Base-by-base conservation (phyloP, 2,113 vertebrate genomes). In the crab-eating macaque (Macaca fascicularis) region DNA sequence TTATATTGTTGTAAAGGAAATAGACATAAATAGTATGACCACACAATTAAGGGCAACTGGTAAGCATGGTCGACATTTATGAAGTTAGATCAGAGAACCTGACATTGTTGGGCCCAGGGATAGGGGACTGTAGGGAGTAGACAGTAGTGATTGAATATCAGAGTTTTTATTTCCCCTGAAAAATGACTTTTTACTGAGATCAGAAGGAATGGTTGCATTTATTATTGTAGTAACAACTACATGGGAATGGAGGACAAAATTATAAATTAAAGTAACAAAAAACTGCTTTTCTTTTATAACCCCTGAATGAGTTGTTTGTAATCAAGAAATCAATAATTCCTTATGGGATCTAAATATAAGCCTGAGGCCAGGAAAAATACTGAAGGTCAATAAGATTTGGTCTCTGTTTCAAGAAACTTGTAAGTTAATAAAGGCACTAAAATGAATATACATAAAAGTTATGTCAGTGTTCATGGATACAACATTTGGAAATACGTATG, bases 311-410 rank as follows among this genome's bases (percentile, higher is more conserved):
- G 13, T 80, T 64, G 30, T 20, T 95, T 91, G 75, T 40, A 88
- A 84, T 67, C 20, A 90, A 35, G 72, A 35, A 45, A 76, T 92
- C 45, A 69, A 48, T 50, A 84, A 80, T 95, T 59, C 90, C 40
- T 82, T 92, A 74, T 59, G 30, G 4, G 38, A 52, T 75, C 6
- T 25, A 97, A 57, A 45, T 8, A 40, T 67, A 45, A 94, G 11
- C 5, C 84, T 30, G 52, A 35, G 22, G 30, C 20, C 20, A 88
- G 40, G 14, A n/a, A 30, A 78, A 50, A 64, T 52, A 45, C 5
- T 7, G 17, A 79, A 69, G 8, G 25, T 67, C 6, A 55, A 13
- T 78, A 82, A 92, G 35, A 52, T 1, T 45, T 70, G 17, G 3
- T 87, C 40, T 92, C n/a, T 40, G 11, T 64, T 86, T 43, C 55